These are phyloP conservation scores for Entomyzon cyanotis DNA, from an alignment of 2,113 vertebrate species.

Conservation along the genomic window DNA sequence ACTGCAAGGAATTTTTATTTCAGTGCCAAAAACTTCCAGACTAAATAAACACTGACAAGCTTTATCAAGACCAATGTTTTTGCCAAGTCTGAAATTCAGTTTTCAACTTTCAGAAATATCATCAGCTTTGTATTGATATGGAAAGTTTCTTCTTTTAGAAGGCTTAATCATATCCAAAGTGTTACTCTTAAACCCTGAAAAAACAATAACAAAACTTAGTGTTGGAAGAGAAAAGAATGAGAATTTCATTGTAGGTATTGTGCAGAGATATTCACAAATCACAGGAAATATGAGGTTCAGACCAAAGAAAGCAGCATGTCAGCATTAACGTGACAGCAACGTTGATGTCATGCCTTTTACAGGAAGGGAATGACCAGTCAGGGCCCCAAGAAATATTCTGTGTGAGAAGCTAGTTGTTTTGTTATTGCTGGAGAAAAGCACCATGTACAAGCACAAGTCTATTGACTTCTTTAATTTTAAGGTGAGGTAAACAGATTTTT, in stretches of 20 bases:
- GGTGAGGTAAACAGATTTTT: neutral
- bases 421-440: neutral
- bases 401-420: neutral
- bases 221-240: neutral
- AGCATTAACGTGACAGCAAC: neutral
- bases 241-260: neutral
- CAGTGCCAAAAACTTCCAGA: constrained; percentile 10
- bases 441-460: rapidly evolving
- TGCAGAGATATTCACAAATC: neutral
- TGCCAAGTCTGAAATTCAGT: neutral
- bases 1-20: neutral
- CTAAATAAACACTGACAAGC: neutral
- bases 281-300: neutral
- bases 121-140: neutral
- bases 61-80: neutral
- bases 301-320: neutral
- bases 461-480: neutral
- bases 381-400: neutral
- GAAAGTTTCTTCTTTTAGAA: neutral
- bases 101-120: neutral
- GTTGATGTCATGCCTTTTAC: neutral
- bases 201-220: neutral
- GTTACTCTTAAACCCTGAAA: neutral
- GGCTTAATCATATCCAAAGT: neutral
- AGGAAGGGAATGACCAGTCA: neutral